These are phyloP conservation scores for Polyergus mexicanus DNA, from an alignment of 1,140 invertebrate species.

Conservation along the genomic window DNA sequence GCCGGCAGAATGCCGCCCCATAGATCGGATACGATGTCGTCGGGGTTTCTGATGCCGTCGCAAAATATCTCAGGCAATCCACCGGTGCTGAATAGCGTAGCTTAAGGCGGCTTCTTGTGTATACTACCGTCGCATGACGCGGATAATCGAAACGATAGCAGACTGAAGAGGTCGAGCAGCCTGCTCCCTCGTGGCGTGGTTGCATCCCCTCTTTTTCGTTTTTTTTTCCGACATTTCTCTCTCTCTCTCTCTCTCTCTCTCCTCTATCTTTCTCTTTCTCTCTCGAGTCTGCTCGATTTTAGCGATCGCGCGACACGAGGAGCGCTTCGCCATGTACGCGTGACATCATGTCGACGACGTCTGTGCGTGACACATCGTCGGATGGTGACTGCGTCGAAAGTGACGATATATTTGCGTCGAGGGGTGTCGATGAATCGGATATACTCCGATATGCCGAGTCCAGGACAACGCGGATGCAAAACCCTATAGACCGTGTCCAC, in stretches of 20 bases:
- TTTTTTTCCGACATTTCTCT: slow-evolving; percentile 1
- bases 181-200: slow-evolving; percentile 9
- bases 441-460: slow-evolving; percentile 30
- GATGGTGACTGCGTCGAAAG: slow-evolving; percentile 30
- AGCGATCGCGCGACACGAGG: slow-evolving; percentile 62
- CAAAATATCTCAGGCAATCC: slow-evolving; percentile 80
- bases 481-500: neutral
- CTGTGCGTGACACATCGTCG: slow-evolving; percentile 60
- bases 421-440: slow-evolving; percentile 34
- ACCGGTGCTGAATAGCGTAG: slow-evolving; percentile 74
- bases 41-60: slow-evolving; percentile 72
- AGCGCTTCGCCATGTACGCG: slow-evolving; percentile 61
- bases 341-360: slow-evolving; percentile 67
- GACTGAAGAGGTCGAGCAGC: neutral
- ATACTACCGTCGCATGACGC: slow-evolving; percentile 62
- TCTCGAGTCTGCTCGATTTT: slow-evolving; percentile 49
- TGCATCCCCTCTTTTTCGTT: neutral
- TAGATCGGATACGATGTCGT: slow-evolving; percentile 27
- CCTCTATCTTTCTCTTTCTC: neutral
- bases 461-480: slow-evolving; percentile 46
- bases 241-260: neutral
- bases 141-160: slow-evolving; percentile 68
- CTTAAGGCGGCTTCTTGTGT: slow-evolving; percentile 73
- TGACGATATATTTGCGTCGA: slow-evolving; percentile 28
- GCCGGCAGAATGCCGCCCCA: slow-evolving; percentile 24